A percentile compares a stretch with the other conserved stretches of the same genome.
phyloP scores from a whole-genome alignment of 2,888 invertebrate species.

The Lasioglossum vierecki region DNA sequence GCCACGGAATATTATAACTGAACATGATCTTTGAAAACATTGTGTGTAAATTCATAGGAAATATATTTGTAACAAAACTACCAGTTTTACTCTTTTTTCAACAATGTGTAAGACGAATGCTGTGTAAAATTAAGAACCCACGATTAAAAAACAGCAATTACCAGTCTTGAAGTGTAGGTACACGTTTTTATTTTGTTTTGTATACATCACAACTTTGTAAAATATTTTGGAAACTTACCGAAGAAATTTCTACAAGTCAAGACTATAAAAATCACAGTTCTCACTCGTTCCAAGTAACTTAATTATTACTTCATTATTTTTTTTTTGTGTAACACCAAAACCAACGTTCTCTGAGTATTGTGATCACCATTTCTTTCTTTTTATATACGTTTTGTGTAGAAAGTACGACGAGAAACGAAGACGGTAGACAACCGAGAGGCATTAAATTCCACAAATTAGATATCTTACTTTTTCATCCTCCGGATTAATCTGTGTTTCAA shows the following conservation, averaged over 20 bases:
- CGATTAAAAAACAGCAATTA: constrained; percentile 74
- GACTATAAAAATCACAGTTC: constrained; percentile 75
- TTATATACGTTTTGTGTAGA: constrained; percentile 40
- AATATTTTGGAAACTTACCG: constrained; percentile 72
- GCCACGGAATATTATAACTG: constrained; percentile 16
- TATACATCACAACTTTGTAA: constrained; percentile 72
- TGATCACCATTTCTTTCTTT: constrained; percentile 40
- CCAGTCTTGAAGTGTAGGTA: constrained; percentile 79
- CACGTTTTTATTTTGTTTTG: constrained; percentile 71
- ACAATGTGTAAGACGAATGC: background rate
- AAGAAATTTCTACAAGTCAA: constrained; percentile 72
- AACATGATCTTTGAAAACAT: constrained; percentile 7
- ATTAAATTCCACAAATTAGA: constrained; percentile 29
- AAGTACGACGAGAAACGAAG: constrained; percentile 40
- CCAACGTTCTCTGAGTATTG: constrained; percentile 59
- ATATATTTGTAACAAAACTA: constrained; percentile 31
- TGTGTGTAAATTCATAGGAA: constrained; percentile 18
- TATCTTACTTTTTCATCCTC: constrained; percentile 17
- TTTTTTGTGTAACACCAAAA: constrained; percentile 61
- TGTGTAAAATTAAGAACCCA: background rate
- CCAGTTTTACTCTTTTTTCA: background rate
- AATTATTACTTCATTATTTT: constrained; percentile 55
- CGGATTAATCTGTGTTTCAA: constrained; percentile 29
- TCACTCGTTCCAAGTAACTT: constrained; percentile 71
- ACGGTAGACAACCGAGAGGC: constrained; percentile 17